Evolutionary conservation across 1,140 invertebrate species (phyloP).

Genomic region (Drosophila kikkawai): DNA sequence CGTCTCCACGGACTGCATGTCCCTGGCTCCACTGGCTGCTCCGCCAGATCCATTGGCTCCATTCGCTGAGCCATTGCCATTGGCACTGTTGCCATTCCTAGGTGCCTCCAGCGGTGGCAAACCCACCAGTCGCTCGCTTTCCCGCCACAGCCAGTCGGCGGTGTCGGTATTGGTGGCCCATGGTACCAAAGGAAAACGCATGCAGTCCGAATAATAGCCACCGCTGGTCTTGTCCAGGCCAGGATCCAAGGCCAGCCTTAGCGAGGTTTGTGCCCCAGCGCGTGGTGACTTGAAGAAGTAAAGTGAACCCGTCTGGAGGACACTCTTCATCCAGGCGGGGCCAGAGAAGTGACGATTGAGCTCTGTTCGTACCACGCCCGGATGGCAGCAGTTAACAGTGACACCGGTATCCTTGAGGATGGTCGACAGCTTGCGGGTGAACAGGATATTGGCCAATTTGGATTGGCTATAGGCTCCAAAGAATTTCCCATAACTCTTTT

Average conservation of each 20-base stretch:
- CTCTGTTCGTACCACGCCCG: conserved; percentile 91
- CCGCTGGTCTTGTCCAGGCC: conserved; percentile 89
- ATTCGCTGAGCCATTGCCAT: conserved; percentile 31
- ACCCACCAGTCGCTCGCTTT: conserved; percentile 82
- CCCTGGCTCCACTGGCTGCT: conserved; percentile 3
- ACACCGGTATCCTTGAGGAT: conserved; percentile 87
- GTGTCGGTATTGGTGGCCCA: conserved; percentile 85
- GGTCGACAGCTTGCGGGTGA: conserved; percentile 88
- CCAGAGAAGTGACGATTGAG: conserved; percentile 88
- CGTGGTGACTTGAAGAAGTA: conserved; percentile 87
- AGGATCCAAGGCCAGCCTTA: conserved; percentile 91
- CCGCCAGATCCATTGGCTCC: conserved; percentile 1
- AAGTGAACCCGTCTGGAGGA: conserved; percentile 44
- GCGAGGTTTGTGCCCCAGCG: conserved; percentile 92
- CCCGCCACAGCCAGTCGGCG: conserved; percentile 90
- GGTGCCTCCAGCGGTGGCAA: conserved; percentile 54
- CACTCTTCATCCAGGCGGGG: conserved; percentile 55
- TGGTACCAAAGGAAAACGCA: conserved; percentile 58
- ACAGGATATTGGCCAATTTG: conserved; percentile 92
- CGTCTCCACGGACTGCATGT: conserved; percentile 51
- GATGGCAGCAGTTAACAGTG: conserved; percentile 90
- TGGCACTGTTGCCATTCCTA: conserved; percentile 4
- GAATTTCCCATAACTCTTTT: conserved; percentile 87
- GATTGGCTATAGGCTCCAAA: conserved; percentile 88
- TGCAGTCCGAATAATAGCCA: conserved; percentile 87